Percentiles rank a stretch among this genome's conserved stretches.
Evolutionary conservation across 1,140 invertebrate genomes (phyloP).

Genomic region (Hypsibius dujardini): DNA sequence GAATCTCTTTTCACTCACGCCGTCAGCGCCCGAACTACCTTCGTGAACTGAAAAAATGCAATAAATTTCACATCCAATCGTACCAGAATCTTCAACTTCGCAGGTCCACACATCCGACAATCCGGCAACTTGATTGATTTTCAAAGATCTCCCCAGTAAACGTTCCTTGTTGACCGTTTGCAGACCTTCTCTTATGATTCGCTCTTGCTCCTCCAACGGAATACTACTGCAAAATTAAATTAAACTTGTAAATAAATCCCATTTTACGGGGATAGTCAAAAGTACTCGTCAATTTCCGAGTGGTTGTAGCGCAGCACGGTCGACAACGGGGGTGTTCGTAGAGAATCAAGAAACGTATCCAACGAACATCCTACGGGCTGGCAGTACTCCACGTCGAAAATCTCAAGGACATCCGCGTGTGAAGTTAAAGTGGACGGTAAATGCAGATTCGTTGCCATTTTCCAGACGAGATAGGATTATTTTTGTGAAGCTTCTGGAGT

Average conservation of each 20-base stretch:
- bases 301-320: neutral
- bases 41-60: no score
- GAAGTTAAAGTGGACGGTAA: neutral
- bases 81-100: no score
- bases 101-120: no score
- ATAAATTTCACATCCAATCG: no score
- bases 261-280: neutral
- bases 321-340: neutral
- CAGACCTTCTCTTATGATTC: slow-evolving; percentile 1
- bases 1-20: no score
- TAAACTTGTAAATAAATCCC: neutral
- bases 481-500: neutral
- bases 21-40: no score
- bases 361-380: neutral
- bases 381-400: neutral
- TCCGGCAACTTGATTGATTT: no score
- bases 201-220: neutral
- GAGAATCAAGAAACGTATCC: neutral
- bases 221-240: neutral
- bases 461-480: neutral
- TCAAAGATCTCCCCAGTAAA: neutral
- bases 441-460: neutral
- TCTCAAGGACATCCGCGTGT: neutral
- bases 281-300: neutral
- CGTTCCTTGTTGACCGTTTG: neutral